Percentiles rank a stretch among this genome's conserved stretches.
phyloP scores from a whole-genome alignment of 2,888 invertebrate genomes.

The Cryptophagus acutangulus region DNA sequence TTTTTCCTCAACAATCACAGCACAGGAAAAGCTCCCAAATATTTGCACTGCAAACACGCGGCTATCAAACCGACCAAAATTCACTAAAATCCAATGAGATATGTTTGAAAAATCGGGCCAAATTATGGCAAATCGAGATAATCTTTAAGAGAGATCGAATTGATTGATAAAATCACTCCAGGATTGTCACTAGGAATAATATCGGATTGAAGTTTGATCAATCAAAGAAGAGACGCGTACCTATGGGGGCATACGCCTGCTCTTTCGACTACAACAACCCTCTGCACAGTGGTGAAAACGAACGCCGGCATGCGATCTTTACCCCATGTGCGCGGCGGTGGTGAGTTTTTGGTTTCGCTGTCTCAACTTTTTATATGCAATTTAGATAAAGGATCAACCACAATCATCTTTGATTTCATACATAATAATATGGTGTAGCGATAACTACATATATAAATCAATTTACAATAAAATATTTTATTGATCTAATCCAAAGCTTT shows the following conservation, averaged over 20 bases:
- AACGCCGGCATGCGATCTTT: conserved; percentile 7
- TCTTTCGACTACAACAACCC: conserved; percentile 7
- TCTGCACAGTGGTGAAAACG: conserved; percentile 6
- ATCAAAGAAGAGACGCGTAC: conserved; percentile 4
- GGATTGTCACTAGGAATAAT: conserved; percentile 4
- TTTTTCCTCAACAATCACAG: conserved; percentile 4
- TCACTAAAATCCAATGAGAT: no score
- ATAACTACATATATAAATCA: no score
- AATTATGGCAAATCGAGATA: no score
- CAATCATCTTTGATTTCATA: no score
- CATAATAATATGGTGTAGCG: no score
- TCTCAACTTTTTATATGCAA: no score
- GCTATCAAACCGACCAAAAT: no score
- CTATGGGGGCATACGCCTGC: conserved; percentile 9
- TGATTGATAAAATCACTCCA: conserved; percentile 5
- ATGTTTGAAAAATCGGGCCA: no score
- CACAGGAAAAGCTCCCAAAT: conserved; percentile 2
- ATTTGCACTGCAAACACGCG: conserved; percentile 9
- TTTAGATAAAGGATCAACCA: no score
- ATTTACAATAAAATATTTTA: no score
- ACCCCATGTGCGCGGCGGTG: conserved; percentile 6
- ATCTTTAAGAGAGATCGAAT: no score
- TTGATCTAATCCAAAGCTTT: no score
- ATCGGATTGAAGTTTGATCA: conserved; percentile 9
- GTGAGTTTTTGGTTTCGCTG: background rate